Base-by-base conservation (phyloP, 2,797 vertebrate genomes). In the Phrynocephalus vlangalii region DNA sequence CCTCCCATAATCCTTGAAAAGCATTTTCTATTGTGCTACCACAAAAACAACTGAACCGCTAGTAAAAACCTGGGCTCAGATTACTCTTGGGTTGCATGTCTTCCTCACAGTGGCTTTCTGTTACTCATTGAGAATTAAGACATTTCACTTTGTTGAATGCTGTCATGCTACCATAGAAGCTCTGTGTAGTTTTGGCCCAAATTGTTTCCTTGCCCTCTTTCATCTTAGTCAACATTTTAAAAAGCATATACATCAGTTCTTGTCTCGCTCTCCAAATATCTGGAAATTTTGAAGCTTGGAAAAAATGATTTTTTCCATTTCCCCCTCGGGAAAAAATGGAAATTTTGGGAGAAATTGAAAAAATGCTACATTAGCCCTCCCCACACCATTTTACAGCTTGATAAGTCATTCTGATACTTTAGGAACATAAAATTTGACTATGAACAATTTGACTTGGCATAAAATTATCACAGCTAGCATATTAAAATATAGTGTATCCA, bases 31-130 rank as follows among this genome's bases (percentile, higher is more conserved):
- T 73, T 73, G 66, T 84, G 81, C 48, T 75, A 68, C 1, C 83
- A 86, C 86, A 85, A 26, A 93, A 91, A 91, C 77, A 92, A 76
- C 78, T 48, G 81, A 92, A 26, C 68, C 87, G 72, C 79, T 93
- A 87, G 89, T 82, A 84, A 72, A 44, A 6, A 71, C 83, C 28
- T 79, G 86, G 77, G 79, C 73, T 89, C 83, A 83, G 78, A 75
- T 87, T 91, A 85, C 81, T 82, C 82, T 76, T 60, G 15, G n/a
- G 56, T 16, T 87, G 38, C 33, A 78, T 79, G 79, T 86, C n/a
- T 87, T 20, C 82, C 10, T 38, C 71, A 85, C 50, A 60, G 6
- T 2, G 10, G 80, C 33, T 85, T 33, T 75, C 30, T 83, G 28
- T 72, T 70, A n/a, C 15, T 83, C 81, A 71, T 73, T 73, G 71